These are phyloP conservation scores for Piezodorus guildinii DNA, from an alignment of 1,140 invertebrate genomes.

Conservation along the genomic window DNA sequence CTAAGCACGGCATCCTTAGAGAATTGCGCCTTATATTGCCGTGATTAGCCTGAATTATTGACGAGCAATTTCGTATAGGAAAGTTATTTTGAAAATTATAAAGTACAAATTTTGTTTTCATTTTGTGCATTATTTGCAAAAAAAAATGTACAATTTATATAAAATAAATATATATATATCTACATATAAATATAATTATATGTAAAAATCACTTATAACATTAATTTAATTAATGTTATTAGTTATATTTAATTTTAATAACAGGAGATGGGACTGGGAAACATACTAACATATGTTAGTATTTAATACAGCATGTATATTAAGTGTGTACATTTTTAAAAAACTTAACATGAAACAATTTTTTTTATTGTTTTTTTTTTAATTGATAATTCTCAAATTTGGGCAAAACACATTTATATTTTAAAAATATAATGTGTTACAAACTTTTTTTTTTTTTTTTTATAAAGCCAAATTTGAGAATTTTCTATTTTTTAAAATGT, in stretches of 20 bases:
- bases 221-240: conserved; percentile 25
- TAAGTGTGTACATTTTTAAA: conserved; percentile 23
- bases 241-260: conserved; percentile 19
- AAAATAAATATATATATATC: conserved; percentile 1
- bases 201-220: not conserved
- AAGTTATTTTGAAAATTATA: conserved; percentile 6
- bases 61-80: not conserved
- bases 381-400: conserved; percentile 23
- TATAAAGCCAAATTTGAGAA: conserved; percentile 25
- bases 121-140: conserved; percentile 16
- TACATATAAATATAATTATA: conserved; percentile 13
- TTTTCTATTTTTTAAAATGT: conserved; percentile 22
- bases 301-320: conserved; percentile 15
- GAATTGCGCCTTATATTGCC: too few relatives aligned
- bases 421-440: conserved; percentile 14
- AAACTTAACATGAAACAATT: conserved; percentile 22
- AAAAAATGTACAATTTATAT: conserved; percentile 25
- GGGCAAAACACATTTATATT: conserved; percentile 16
- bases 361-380: conserved; percentile 22
- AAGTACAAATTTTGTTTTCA: conserved; percentile 20
- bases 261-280: conserved; percentile 24
- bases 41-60: too few relatives aligned
- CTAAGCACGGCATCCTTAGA: too few relatives aligned
- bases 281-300: conserved; percentile 23
- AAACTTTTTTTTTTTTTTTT: not conserved